phyloP scores from a whole-genome alignment of 2,797 vertebrate genomes.

The Tokudaia muenninki region DNA sequence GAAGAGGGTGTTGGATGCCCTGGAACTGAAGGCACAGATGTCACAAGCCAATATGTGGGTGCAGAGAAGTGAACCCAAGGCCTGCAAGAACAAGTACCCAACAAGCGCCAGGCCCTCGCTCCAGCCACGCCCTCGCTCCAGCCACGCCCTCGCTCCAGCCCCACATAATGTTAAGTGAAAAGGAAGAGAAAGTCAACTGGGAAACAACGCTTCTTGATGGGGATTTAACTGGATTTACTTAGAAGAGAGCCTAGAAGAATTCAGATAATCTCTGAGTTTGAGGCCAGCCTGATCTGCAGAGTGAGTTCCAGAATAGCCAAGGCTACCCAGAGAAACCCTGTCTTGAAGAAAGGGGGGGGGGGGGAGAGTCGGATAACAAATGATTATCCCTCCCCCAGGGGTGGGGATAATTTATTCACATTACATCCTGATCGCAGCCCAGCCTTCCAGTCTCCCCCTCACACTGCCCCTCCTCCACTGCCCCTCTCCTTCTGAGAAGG shows the following conservation, averaged over 20 bases:
- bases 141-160: not conserved
- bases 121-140: no score
- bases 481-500: no score
- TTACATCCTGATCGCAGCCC: no score
- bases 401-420: no score
- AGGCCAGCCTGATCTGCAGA: not conserved
- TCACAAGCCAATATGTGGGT: not conserved
- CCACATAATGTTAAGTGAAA: not conserved
- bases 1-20: not conserved
- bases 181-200: not conserved
- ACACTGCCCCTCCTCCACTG: no score
- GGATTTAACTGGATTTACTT: constrained; percentile 4
- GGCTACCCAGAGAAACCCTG: no score
- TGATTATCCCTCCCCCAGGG: not conserved
- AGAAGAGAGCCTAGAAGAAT: not conserved
- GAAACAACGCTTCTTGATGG: not conserved
- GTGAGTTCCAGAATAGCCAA: not conserved
- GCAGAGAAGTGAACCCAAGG: not conserved
- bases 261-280: not conserved
- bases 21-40: not conserved
- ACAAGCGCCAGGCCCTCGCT: not conserved
- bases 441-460: no score
- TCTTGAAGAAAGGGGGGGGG: not conserved
- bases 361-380: not conserved
- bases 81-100: not conserved